Base-by-base conservation (phyloP, 2,888 invertebrate species). In the Crioceris asparagi region DNA sequence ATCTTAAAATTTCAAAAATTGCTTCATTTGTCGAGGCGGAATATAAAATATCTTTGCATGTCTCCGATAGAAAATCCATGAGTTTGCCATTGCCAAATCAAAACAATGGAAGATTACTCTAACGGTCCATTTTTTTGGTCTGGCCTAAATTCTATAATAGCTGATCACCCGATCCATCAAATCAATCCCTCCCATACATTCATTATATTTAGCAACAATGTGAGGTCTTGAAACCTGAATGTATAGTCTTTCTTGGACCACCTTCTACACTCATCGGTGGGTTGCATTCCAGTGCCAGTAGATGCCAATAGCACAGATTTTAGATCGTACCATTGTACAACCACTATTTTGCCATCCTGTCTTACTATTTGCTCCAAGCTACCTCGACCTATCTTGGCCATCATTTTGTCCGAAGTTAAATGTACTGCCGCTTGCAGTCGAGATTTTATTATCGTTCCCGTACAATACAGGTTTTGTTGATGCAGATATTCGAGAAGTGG, bases 311-410 rank as follows among this genome's bases (percentile, higher is more conserved):
- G 25, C 12, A 40, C 39, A 10, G 39, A 27, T 29, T 39, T 39
- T 32, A 39, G 31, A 32, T 39, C 39, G 26, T 32, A 39, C 39
- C 35, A 36, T 32, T 36, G 26, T n/a, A 36, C 29, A 17, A 39
- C 19, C 25, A 19, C 19, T 18, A 39, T 27, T 36, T 39, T 36
- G 17, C 23, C 29, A 29, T 39, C 39, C 21, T 23, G 32, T 36
- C 36, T 36, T 18, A 32, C 36, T 25, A 8, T 21, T 23, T 36
- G 36, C 17, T 31, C 36, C 10, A 26, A 31, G 12, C 31, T 10
- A 31, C 23, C 23, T 15, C 30, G 21, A 17, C 25, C 31, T 14
- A 36, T 15, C 15, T 29, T 17, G 14, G 17, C 10, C 18, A 32
- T 18, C 15, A 26, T 25, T 15, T 11, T 34, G 10, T 34, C 25